A percentile compares a stretch with the other conserved stretches of the same genome.
Evolutionary conservation across 2,797 vertebrate genomes (phyloP).

Genomic region (Sebastes trivittatus): DNA sequence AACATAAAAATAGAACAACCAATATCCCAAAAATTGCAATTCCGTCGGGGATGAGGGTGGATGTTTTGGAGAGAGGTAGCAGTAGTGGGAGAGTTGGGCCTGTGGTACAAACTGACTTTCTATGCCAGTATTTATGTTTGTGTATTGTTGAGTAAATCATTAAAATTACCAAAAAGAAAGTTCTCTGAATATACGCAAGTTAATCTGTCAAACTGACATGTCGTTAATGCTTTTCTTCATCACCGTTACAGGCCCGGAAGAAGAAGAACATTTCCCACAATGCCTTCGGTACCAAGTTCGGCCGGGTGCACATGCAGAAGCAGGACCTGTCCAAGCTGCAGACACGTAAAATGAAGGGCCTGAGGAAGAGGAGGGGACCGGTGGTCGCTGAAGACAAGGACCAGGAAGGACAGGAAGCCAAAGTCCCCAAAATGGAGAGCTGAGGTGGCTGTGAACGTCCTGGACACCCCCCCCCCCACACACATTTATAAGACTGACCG

Average conservation of each 20-base stretch:
- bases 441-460: constrained; percentile 17
- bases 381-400: constrained; percentile 29
- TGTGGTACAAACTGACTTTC: background rate
- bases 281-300: constrained; percentile 90
- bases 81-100: background rate
- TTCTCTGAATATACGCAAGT: background rate
- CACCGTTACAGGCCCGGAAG: constrained; percentile 87
- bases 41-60: too few species aligned
- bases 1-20: too few species aligned
- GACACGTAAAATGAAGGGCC: constrained; percentile 94
- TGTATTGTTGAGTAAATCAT: background rate
- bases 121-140: background rate
- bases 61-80: background rate
- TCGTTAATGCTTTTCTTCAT: background rate
- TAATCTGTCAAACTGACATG: background rate
- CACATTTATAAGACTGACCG: background rate
- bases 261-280: constrained; percentile 97
- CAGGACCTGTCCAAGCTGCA: constrained; percentile 93
- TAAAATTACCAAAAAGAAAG: background rate
- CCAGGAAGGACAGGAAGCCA: constrained; percentile 61
- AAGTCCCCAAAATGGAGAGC: constrained; percentile 80
- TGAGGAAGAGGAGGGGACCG: constrained; percentile 88
- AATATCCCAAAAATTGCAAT: too few species aligned
- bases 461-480: background rate
- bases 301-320: constrained; percentile 96